Evolutionary conservation across 2,888 invertebrate genomes (phyloP), one percentile per base, ranked within the genome.

Genomic region (Meghimatium bilineatum): DNA sequence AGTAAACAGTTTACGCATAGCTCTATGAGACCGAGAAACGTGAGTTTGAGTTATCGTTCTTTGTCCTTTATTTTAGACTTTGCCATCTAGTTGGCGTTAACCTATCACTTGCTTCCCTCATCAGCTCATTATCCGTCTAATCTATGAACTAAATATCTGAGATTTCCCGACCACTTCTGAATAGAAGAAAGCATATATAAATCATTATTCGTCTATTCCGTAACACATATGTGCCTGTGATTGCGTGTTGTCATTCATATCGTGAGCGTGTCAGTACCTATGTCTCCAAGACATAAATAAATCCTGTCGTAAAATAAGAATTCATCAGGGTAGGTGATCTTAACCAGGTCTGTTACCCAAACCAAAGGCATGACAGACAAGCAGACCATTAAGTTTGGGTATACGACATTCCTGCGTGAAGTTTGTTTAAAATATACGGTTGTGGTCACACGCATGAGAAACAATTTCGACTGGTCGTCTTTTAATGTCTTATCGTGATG

Each of bases 1-100:
- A 34, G 71, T 80, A 80, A 80, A 80, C 80, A 80, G 80, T 80
- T 80, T 80, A 80, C 71, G 56, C 71, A 69, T 71, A 49, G 26
- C 20, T 26, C 36, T 60, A 34, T 67, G 52, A 69, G 36, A 69
- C 71, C 44, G 71, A 71, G 80, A 71, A 80, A 71, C 80, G 71
- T 52, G n/a, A 60, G 60, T 49, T 49, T 69, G 80, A 69, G 52
- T 71, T 80, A 80, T 71, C 80, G 80, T 34, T 71, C 71, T 20
- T 34, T 80, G 49, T 26, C 56, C 69, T 52, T 52, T 32, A 29
- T 78, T 78, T 77, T 78, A 78, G 26, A 71, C 80, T 26, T 52
- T 34, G 80, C 71, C 69, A 69, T 71, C 71, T 6, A 52, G 52
- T 80, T 49, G 52, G 56, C 44, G 34, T 71, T 34, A 80, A 80